Base-by-base conservation (phyloP, 2,888 invertebrate genomes). In the Epinotia ramella region DNA sequence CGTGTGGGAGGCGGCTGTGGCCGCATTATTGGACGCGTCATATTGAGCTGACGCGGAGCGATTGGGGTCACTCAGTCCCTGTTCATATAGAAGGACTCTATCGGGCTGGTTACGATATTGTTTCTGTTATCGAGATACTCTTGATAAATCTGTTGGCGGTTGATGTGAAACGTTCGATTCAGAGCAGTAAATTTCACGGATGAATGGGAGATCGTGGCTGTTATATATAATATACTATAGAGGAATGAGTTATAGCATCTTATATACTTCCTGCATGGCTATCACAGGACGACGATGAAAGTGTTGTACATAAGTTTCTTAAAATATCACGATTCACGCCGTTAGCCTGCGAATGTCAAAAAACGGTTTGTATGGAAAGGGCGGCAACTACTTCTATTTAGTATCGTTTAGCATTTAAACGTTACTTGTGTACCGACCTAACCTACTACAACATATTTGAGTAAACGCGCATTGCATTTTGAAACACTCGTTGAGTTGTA, bases 11-110 rank as follows among this genome's bases (percentile, higher is more conserved):
- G 77, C 77, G 78, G 78, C 71, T 60, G 77, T 81, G 87, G 81
- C 88, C 88, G 88, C 89, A 88, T 91, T 91, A 87, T 88, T 87
- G 87, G 83, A 80, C 82, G 84, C 87, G 87, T 86, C 91, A 90
- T 90, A 89, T 90, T 89, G 89, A 84, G 84, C 85, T 87, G 91
- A 90, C 88, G 85, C 81, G 80, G 83, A 86, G 77, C 85, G 88
- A 89, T 88, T 82, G 87, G 84, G 87, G 86, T 86, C 87, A 83
- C 77, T 79, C 74, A 56, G 69, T 44, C 73, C 74, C 64, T 44
- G 80, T 81, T 79, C 77, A 78, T 75, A 75, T 71, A 53, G 78
- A 80, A 81, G 82, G 81, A 84, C 84, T 84, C 81, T 82, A 81
- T 81, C 82, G 80, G 78, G 77, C 56, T 76, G 59, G 78, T 77